These are phyloP conservation scores for Odobenus rosmarus DNA, from an alignment of 2,113 vertebrate species.

Conservation along the genomic window DNA sequence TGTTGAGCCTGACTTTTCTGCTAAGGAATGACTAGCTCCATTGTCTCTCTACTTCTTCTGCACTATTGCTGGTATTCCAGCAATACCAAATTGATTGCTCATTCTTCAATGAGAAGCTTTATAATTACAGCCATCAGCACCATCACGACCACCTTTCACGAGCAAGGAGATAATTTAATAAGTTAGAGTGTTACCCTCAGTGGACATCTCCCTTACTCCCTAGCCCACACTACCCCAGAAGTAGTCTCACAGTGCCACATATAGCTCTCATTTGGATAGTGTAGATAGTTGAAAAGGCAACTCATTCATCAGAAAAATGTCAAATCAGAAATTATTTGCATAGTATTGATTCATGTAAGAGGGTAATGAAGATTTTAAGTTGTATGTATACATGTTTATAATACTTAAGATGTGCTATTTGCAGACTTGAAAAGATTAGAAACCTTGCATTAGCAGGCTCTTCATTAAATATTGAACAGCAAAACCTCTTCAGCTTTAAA, in stretches of 20 bases:
- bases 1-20: background rate
- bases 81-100: background rate
- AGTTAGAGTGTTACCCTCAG: too few relatives aligned
- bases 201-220: background rate
- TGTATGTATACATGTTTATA: background rate
- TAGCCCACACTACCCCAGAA: background rate
- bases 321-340: background rate
- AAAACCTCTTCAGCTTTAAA: background rate
- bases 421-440: background rate
- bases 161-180: background rate
- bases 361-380: background rate
- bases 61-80: background rate
- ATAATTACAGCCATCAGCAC: background rate
- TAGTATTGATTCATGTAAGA: background rate
- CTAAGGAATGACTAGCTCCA: background rate
- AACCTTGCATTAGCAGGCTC: too few relatives aligned
- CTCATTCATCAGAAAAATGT: background rate
- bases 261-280: background rate
- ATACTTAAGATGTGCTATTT: background rate
- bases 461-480: background rate
- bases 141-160: background rate
- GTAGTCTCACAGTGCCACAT: background rate
- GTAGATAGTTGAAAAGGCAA: background rate
- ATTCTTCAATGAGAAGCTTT: background rate
- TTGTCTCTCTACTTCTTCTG: background rate